Conservation (phyloP, 2,888 invertebrate genomes). For the Caenorhabditis macrosperma region DNA sequence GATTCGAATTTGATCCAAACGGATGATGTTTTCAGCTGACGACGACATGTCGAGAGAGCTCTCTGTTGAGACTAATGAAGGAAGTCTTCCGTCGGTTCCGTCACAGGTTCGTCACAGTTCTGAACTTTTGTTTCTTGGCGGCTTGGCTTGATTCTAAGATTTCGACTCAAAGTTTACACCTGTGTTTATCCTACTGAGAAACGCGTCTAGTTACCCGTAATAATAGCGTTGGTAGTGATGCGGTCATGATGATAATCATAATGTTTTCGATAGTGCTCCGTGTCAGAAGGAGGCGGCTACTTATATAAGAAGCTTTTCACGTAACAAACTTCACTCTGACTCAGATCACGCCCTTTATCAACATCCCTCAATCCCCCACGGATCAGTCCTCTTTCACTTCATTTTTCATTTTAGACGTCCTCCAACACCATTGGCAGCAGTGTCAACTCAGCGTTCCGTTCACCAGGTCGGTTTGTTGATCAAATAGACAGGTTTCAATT, state of each 20-base stretch:
- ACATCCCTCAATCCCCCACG: constrained; percentile 10
- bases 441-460: constrained; percentile 60
- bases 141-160: background rate
- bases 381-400: background rate
- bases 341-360: constrained; percentile 24
- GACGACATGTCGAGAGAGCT: constrained; percentile 37
- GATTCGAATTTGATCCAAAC: background rate
- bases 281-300: background rate
- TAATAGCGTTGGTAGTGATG: too few relatives aligned
- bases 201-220: background rate
- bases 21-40: constrained; percentile 24
- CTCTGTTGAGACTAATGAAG: constrained; percentile 44
- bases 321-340: constrained; percentile 7
- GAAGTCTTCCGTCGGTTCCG: constrained; percentile 39
- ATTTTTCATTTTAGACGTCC: constrained; percentile 21
- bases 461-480: constrained; percentile 53
- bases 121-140: constrained; percentile 10
- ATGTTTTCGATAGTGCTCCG: background rate
- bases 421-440: constrained; percentile 48
- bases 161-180: background rate
- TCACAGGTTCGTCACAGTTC: constrained; percentile 39
- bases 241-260: background rate
- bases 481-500: constrained; percentile 13
- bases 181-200: constrained; percentile 23
- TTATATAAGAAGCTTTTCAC: constrained; percentile 6